A percentile compares a stretch with the other conserved stretches of the same genome.
Evolutionary conservation across 2,113 vertebrate species (phyloP).

Genomic region (Gobiocypris rarus): DNA sequence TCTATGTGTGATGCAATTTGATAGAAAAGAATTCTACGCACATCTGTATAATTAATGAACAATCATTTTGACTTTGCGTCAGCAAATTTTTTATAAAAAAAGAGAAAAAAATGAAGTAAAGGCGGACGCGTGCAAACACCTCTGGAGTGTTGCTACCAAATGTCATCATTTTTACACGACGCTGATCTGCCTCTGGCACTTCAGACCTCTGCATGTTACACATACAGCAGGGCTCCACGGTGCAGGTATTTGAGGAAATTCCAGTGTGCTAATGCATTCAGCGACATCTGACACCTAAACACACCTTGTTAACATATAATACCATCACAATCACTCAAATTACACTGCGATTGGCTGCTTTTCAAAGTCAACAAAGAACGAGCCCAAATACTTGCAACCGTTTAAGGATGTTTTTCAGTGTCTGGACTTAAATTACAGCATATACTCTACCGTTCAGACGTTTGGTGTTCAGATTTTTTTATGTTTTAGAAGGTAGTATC

Average conservation of each 20-base stretch:
- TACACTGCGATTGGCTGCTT: background rate
- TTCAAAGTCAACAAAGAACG: background rate
- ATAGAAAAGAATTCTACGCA: background rate
- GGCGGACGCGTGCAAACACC: slow-evolving; percentile 1
- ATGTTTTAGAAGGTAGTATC: too few relatives aligned
- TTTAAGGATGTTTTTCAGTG: background rate
- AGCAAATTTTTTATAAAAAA: background rate
- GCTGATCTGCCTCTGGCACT: slow-evolving; percentile 12
- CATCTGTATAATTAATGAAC: slow-evolving; percentile 40
- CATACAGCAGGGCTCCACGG: background rate
- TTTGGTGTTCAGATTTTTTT: too few relatives aligned
- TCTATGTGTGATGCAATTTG: background rate
- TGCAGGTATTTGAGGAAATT: slow-evolving; percentile 14
- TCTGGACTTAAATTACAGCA: background rate
- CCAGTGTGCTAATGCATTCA: background rate
- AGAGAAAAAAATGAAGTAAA: background rate
- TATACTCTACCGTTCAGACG: background rate
- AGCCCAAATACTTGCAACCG: background rate
- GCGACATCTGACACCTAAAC: slow-evolving; percentile 1
- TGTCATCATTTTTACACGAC: slow-evolving; percentile 47
- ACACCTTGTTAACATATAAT: background rate
- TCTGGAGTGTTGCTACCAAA: slow-evolving; percentile 38
- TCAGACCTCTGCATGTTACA: background rate
- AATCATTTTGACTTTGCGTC: background rate
- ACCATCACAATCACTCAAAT: background rate